Base-by-base conservation (phyloP, 2,888 invertebrate genomes). In the Himalopsyche japonica region DNA sequence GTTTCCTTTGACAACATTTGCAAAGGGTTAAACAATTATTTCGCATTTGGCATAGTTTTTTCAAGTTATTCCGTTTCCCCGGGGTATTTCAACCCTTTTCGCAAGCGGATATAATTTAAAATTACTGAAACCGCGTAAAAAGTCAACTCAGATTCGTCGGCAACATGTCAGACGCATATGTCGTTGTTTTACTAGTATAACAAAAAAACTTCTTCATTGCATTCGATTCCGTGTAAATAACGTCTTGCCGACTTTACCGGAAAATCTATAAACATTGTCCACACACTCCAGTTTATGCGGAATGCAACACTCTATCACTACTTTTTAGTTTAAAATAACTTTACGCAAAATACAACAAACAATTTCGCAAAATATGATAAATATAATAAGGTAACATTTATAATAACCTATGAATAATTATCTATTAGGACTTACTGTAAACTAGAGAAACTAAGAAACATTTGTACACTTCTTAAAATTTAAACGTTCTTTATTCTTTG, bases 11-110 rank as follows among this genome's bases (percentile, higher is more conserved):
- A 47, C 32, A 27, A 37, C 43, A 82, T 79, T 47, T 83, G 79
- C 79, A 57, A 57, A 57, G 57, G 57, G 57, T 57, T 57, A 57
- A 57, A 57, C 24, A 4, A 57, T 57, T 57, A 57, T 57, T 57
- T n/a, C 24, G 10, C 57, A 12, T 70, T 70, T 34, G 24, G 43
- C 20, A 43, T 5, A 43, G 24, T 70, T 81, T 81, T 70, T 81
- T 20, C 7, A 8, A 43, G 15, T 34, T 80, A 12, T 80, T 80
- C 34, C 24, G 81, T 64, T 43, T 82, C 82, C 84, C 80, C 81
- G 86, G 32, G 32, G 85, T 81, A 47, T 64, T 81, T 83, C 85
- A 77, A 84, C 84, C 86, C 86, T 70, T 86, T 86, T 81, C 57
- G 78, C 57, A 20, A 10, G 47, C 81, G 79, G 57, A 64, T 49